Conservation (phyloP, 2,888 invertebrate genomes). For the Sicus ferrugineus region DNA sequence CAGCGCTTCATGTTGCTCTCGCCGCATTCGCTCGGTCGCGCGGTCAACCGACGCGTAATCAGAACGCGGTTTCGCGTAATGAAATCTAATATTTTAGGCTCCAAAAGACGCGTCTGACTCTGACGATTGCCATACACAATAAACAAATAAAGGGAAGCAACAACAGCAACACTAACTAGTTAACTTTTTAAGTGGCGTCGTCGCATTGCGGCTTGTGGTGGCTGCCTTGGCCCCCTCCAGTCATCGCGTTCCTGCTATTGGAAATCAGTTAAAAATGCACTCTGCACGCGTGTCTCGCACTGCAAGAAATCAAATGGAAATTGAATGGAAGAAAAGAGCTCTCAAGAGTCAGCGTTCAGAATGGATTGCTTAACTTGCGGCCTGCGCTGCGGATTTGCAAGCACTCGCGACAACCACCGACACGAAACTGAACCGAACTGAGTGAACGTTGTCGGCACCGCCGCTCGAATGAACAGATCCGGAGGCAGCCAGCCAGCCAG, state of each 20-base stretch:
- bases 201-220: conserved; percentile 20
- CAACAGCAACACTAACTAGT: conserved; percentile 8
- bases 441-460: conserved; percentile 26
- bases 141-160: conserved; percentile 27
- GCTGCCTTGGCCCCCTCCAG: background rate
- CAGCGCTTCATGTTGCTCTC: background rate
- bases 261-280: background rate
- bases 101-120: background rate
- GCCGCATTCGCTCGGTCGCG: background rate
- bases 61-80: conserved; percentile 13
- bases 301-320: conserved; percentile 8
- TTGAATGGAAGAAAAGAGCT: background rate
- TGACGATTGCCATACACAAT: conserved; percentile 13
- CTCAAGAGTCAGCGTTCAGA: conserved; percentile 11
- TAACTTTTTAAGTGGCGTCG: background rate
- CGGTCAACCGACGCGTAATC: background rate
- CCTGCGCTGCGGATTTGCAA: conserved; percentile 45
- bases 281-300: background rate
- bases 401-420: conserved; percentile 62
- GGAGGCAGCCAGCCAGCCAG: conserved; percentile 40
- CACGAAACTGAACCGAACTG: conserved; percentile 55
- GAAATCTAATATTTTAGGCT: conserved; percentile 26
- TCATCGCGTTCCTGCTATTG: no score
- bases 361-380: conserved; percentile 28
- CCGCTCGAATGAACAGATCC: conserved; percentile 31